phyloP scores from a whole-genome alignment of 1,140 invertebrate genomes.

The Diachasma alloeum region DNA sequence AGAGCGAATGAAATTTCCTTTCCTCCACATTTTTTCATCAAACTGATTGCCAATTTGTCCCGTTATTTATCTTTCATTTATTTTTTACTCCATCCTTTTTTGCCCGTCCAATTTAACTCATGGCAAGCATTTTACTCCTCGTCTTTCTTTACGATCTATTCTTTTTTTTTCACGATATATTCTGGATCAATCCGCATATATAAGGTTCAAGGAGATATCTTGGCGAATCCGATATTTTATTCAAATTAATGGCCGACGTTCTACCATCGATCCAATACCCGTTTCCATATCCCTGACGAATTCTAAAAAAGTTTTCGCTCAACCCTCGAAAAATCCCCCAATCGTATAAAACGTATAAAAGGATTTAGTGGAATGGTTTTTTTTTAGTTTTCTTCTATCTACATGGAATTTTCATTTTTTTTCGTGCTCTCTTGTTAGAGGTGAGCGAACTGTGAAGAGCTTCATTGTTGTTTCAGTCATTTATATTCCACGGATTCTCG shows the following conservation, averaged over 20 bases:
- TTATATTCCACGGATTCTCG: no score
- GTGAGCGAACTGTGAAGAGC: not conserved
- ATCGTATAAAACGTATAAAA: conserved; percentile 8
- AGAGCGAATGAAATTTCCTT: not conserved
- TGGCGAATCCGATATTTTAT: conserved; percentile 9
- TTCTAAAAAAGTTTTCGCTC: not conserved
- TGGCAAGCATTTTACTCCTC: not conserved
- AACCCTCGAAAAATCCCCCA: not conserved
- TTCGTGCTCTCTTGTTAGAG: not conserved
- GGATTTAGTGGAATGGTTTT: not conserved
- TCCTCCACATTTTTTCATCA: not conserved
- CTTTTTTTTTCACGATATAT: not conserved
- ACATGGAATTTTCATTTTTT: not conserved
- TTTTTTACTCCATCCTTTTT: not conserved
- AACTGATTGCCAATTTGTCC: not conserved
- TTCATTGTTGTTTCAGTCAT: not conserved
- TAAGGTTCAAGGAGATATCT: not conserved
- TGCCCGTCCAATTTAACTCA: not conserved
- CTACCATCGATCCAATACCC: conserved; percentile 10
- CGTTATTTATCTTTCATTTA: not conserved
- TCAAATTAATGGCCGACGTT: conserved; percentile 10
- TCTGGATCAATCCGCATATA: not conserved
- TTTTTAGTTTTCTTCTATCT: not conserved
- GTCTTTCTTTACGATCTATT: not conserved
- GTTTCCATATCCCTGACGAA: conserved; percentile 13